Evolutionary conservation across 2,113 vertebrate genomes (phyloP), one percentile per base, ranked within the genome.

Genomic region (Caracal caracal): DNA sequence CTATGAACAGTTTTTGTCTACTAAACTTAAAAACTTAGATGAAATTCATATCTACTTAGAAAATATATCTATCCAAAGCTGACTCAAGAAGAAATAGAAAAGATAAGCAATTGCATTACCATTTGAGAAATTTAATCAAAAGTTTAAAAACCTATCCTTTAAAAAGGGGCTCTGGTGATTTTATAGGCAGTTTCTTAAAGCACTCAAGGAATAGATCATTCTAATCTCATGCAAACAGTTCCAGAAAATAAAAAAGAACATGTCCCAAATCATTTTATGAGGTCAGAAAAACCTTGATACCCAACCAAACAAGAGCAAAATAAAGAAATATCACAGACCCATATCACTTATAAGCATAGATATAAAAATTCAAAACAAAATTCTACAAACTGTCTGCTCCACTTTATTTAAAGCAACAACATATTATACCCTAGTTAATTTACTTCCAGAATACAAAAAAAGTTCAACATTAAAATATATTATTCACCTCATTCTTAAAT

Each of bases 261-360:
- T 9, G 33, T 20, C 66, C 66, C n/a, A 79, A 51, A 47, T 91
- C 51, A 70, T 78, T 53, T 90, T 73, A 68, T 83, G 40, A 84
- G 16, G 40, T 86, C 22, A 91, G 56, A 88, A 90, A 89, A 90
- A 66, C 12, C 22, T 82, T 86, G 20, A 30, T 90, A 76, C n/a
- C 63, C 59, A 88, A 22, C 61, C 79, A 94, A 94, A 95, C 33
- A 93, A 93, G 26, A 96, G 56, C 3, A 82, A 93, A 97, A 51
- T 71, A 92, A 81, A 94, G 59, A 78, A 89, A 70, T 82, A 68
- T 26, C 37, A 80, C 28, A 65, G 87, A 86, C 11, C 22, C 70
- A n/a, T 59, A 87, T 92, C 30, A 78, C 35, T 83, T 82, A 80
- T 78, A 88, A 95, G 79, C 35, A 79, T 19, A 53, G 13, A 80